Base-by-base conservation (phyloP, 2,888 invertebrate species). In the Tuberolachnus salignus region DNA sequence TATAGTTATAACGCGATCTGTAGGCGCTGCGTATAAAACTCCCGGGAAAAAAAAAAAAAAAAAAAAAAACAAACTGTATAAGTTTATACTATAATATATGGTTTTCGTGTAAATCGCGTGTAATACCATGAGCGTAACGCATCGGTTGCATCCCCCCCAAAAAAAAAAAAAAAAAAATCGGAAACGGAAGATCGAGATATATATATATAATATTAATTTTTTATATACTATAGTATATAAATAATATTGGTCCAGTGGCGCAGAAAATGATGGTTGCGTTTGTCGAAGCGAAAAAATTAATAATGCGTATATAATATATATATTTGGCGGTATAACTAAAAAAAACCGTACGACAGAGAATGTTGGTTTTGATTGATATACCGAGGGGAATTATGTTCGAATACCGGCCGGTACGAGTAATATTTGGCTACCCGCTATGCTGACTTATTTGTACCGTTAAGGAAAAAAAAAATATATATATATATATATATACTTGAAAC, bases 101-200 rank as follows among this genome's bases (percentile, higher is more conserved):
- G 1, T 53, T 57, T 69, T 14, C 19, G 9, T 46, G 6, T 34
- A n/a, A n/a, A n/a, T n/a, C n/a, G n/a, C n/a, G n/a, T n/a, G n/a
- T n/a, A n/a, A n/a, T n/a, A n/a, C n/a, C n/a, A n/a, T 6, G 34
- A 34, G 21, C 53, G 53, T 53, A 19, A 55, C 49, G 10, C 21
- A n/a, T n/a, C n/a, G 21, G 69, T 69, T 21, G n/a, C 21, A 21
- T 51, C 14, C 16, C 34, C n/a, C n/a, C n/a, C n/a, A n/a, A n/a
- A n/a, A n/a, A n/a, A n/a, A n/a, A n/a, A n/a, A n/a, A n/a, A n/a
- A n/a, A 34, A 73, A 61, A 73, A 73, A 73, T 73, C 72, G 72
- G 61, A 72, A 72, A 72, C 49, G 61, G 14, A 10, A 61, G 51
- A 34, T 21, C 51, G 61, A 73, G 55, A 51, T 69, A 46, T 49